Evolutionary conservation across 2,797 vertebrate genomes (phyloP).

Genomic region (Liasis olivaceus): DNA sequence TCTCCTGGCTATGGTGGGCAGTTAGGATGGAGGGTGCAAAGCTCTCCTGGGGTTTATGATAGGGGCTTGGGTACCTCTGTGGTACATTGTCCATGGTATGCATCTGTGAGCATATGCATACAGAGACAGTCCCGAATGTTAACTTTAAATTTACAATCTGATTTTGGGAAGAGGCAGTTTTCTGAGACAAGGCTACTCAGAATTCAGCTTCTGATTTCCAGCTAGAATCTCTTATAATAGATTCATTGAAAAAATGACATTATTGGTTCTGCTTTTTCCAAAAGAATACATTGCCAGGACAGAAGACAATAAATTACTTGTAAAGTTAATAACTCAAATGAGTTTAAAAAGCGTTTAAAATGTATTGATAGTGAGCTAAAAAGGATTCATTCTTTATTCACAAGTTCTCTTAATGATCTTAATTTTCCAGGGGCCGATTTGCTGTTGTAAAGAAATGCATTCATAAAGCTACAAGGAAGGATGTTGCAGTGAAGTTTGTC

Average conservation of each 20-base stretch:
- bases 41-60: neutral
- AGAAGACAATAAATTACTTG: neutral
- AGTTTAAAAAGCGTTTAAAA: conserved; percentile 31
- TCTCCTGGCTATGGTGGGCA: neutral
- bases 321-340: conserved; percentile 35
- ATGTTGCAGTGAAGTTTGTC: conserved; percentile 95
- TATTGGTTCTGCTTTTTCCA: conserved; percentile 43
- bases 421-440: conserved; percentile 85
- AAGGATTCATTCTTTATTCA: conserved; percentile 37
- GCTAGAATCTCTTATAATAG: no score
- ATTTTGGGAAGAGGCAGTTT: neutral
- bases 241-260: neutral
- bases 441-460: conserved; percentile 94
- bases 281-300: conserved; percentile 19
- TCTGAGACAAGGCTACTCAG: neutral
- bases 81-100: neutral
- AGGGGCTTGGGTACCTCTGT: neutral
- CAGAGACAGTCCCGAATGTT: neutral
- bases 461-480: conserved; percentile 90
- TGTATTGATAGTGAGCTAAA: conserved; percentile 29
- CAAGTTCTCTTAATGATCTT: conserved; percentile 27
- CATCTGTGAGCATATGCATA: neutral
- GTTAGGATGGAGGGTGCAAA: neutral
- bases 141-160: neutral
- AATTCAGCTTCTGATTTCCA: neutral